Evolutionary conservation across 1,140 invertebrate genomes (phyloP).

Genomic region (Drosophila mauritiana): DNA sequence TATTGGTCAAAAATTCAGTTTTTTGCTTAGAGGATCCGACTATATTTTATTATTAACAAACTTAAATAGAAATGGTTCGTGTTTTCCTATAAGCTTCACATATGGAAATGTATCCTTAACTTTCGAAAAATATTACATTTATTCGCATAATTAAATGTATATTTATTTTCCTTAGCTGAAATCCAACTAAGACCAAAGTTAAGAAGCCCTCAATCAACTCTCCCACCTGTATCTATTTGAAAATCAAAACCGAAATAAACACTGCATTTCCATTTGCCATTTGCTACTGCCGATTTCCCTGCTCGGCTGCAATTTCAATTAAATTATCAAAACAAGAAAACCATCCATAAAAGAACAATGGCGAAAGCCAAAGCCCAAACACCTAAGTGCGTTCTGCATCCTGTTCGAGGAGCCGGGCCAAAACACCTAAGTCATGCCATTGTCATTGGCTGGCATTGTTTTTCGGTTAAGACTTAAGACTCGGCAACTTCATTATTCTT

Average conservation of each 20-base stretch:
- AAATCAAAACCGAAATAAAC: conserved; percentile 59
- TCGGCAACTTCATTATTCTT: conserved; percentile 76
- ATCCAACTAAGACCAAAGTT: too few relatives aligned
- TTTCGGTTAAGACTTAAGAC: conserved; percentile 71
- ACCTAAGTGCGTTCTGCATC: conserved; percentile 69
- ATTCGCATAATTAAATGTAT: too few relatives aligned
- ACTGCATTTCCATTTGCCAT: conserved; percentile 55
- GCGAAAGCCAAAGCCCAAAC: conserved; percentile 40
- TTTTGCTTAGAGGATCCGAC: too few relatives aligned
- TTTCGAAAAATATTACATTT: too few relatives aligned
- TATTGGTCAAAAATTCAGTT: too few relatives aligned
- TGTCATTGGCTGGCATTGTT: conserved; percentile 66
- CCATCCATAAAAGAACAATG: conserved; percentile 48
- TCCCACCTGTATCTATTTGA: not conserved
- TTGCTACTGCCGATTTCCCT: conserved; percentile 28
- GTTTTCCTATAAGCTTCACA: too few relatives aligned
- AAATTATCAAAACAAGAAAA: conserved; percentile 77
- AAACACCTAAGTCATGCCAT: conserved; percentile 67
- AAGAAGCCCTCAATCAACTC: not conserved
- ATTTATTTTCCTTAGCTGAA: too few relatives aligned
- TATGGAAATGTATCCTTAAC: too few relatives aligned
- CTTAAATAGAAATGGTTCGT: too few relatives aligned
- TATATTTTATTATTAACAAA: too few relatives aligned
- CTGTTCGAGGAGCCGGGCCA: conserved; percentile 11
- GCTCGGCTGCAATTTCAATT: conserved; percentile 68